Percentiles rank a stretch among this genome's conserved stretches.
These are phyloP conservation scores for Trogon melanurus DNA, from an alignment of 2,113 vertebrate species.

Conservation along the genomic window DNA sequence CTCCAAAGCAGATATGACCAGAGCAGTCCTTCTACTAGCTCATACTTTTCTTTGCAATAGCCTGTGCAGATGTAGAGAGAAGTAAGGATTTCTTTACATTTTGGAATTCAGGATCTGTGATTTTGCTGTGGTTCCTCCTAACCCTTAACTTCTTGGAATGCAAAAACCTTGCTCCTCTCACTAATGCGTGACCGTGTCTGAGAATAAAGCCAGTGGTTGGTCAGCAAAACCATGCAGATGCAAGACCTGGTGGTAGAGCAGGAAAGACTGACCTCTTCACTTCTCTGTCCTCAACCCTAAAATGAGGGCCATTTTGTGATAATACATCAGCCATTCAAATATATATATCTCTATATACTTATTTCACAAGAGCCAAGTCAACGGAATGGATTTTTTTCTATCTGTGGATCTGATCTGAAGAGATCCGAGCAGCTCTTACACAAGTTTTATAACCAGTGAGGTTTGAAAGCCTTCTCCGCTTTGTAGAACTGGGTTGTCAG, in stretches of 20 bases:
- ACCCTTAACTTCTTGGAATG: neutral
- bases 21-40: neutral
- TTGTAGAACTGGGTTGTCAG: neutral
- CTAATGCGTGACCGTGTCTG: neutral
- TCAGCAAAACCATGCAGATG: neutral
- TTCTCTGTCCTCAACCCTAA: neutral
- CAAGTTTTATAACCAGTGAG: neutral
- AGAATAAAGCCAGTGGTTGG: neutral
- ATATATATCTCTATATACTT: neutral
- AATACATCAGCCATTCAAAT: neutral
- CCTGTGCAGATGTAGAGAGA: neutral
- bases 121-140: neutral
- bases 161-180: neutral
- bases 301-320: neutral
- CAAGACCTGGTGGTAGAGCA: neutral
- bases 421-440: neutral
- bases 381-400: neutral
- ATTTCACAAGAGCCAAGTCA: neutral
- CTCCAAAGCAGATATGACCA: neutral
- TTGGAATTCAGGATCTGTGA: neutral
- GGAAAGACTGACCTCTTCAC: neutral
- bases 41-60: neutral
- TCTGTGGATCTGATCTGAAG: neutral
- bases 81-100: neutral
- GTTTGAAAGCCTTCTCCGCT: neutral